Base-by-base conservation (phyloP, 2,888 invertebrate species). In the Polydesmus complanatus region DNA sequence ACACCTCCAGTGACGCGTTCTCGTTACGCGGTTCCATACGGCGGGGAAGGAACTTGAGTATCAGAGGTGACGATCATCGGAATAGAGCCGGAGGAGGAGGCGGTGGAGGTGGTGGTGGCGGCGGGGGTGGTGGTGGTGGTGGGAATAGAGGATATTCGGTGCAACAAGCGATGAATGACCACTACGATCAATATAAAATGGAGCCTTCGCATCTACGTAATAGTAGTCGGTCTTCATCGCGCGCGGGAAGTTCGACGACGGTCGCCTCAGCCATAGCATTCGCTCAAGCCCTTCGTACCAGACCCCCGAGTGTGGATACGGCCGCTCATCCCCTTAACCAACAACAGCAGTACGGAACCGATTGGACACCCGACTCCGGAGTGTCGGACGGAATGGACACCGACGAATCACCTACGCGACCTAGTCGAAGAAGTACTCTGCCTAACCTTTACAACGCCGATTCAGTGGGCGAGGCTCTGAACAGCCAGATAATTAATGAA, bases 121-220 rank as follows among this genome's bases (percentile, higher is more conserved):
- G 37, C 14, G 8, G 37, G 14, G 37, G 37, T 14, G 37, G 37
- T 37, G 5, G 5, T 8, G 14, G 37, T 37, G 37, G 37, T 37
- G 37, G 37, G 14, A 8, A 5, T 75, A 66, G 68, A 27, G 70
- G 69, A 65, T 69, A 68, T 62, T 72, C 70, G 67, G 68, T 70
- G 61, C 73, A 74, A 66, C 80, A 84, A 76, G 80, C 86, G 14
- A 86, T 88, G 68, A 88, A 88, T 71, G 91, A 92, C 74, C 88
- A 90, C 71, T 90, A 92, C 72, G 94, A 94, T 74, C 94, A 95
- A 72, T 95, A 95, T 74, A 89, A 90, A 90, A 77, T 79, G 90
- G 58, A 70, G 69, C 37, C 37, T 8, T 50, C 64, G 89, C 90
- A 72, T 84, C 86, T 63, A 89, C 50, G 25, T 8, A 89, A 67